Base-by-base conservation (phyloP, 2,113 vertebrate species). In the Candoia aspera region DNA sequence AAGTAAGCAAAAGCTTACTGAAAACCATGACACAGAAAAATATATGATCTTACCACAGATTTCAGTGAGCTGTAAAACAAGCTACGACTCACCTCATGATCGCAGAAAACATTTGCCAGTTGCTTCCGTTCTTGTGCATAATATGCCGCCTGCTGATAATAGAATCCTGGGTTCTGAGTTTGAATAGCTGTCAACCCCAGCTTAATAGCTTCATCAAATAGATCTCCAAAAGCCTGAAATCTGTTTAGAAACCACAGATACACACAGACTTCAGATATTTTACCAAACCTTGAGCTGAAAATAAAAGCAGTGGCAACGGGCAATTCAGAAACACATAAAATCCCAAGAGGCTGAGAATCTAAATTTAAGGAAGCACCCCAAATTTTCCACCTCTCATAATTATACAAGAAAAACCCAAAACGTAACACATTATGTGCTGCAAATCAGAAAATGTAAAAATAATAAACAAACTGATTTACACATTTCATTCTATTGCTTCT, bases 201-300 rank as follows among this genome's bases (percentile, higher is more conserved):
- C 93, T 99, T 99, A 93, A 99, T 99, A 0, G 99, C 99, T 97
- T 99, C 99, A 97, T 99, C 99, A 95, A 99, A 99, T 87, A 99
- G 97, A 96, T 99, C 99, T 24, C 99, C 99, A 94, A 99, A 99
- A 6, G 98, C 99, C 96, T 99, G 99, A 96, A 99, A 99, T 96
- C 99, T 98, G 55, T 89, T 85, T 87, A 92, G 86, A 86, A 89
- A 23, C 12, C 89, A 86, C n/a, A 87, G 33, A 90, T 12, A 86
- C 1, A 60, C 53, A 29, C 0, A 87, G 9, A 91, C 15, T 79
- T 83, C 46, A 64, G 8, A 68, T 21, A 33, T 91, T 91, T 54
- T 62, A 21, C 19, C n/a, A 60, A 55, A 55, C 64, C 23, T 17
- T 86, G 9, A 91, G 21, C 37, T 42, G 60, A 68, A 54, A 86